These are phyloP conservation scores for Anomalospiza imberbis DNA, from an alignment of 2,797 vertebrate species.

Conservation along the genomic window DNA sequence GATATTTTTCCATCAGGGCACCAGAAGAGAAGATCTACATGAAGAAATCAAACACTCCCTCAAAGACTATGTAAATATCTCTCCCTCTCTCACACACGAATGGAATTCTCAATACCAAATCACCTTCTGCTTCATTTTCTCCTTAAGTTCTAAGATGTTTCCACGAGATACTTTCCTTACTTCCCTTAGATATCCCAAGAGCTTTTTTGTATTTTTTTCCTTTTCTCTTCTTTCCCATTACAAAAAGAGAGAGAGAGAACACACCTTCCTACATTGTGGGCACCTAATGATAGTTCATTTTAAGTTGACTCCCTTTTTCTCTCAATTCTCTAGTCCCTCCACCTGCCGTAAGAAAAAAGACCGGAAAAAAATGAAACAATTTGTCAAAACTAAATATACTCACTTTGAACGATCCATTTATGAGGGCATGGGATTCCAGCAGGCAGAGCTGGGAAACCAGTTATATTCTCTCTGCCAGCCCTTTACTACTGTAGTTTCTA, in stretches of 20 bases:
- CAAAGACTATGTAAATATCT: neutral
- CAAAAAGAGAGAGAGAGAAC: neutral
- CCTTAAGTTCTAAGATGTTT: neutral
- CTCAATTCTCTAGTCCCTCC: neutral
- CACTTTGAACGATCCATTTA: neutral
- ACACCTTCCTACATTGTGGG: neutral
- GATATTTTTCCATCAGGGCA: neutral
- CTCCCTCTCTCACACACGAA: neutral
- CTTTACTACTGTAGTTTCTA: neutral
- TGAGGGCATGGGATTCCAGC: neutral
- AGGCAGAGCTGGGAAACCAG: neutral
- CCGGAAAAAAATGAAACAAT: rapidly evolving
- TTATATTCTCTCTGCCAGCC: neutral
- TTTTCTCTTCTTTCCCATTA: neutral
- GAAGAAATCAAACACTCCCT: neutral
- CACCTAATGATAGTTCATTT: neutral
- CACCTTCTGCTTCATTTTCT: neutral
- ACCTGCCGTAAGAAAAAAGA: neutral
- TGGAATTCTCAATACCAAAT: neutral
- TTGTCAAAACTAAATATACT: neutral
- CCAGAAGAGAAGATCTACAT: neutral
- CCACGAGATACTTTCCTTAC: neutral
- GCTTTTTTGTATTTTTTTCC: neutral
- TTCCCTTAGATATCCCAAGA: neutral
- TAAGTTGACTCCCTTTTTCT: neutral